phyloP scores from a whole-genome alignment of 1,140 invertebrate species.

The Venturia canescens region DNA sequence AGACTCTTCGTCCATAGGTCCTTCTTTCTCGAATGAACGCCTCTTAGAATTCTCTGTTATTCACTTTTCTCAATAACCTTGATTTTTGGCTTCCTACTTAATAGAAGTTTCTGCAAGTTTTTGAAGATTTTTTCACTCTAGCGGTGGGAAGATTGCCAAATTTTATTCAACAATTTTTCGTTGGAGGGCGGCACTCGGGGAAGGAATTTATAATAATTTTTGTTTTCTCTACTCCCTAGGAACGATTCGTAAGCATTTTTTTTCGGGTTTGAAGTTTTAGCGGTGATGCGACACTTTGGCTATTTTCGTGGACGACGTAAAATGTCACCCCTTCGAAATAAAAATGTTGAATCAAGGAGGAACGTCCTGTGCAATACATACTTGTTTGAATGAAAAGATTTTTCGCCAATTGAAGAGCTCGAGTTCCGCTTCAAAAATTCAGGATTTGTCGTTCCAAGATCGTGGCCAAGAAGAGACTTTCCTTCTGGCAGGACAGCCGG shows the following conservation, averaged over 20 bases:
- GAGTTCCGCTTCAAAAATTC: conserved; percentile 54
- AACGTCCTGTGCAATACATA: conserved; percentile 17
- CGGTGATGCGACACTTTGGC: no score
- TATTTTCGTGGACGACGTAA: no score
- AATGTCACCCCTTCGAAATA: no score
- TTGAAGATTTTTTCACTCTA: no score
- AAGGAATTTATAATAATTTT: neutral
- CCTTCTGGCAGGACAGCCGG: neutral
- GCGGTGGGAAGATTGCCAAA: no score
- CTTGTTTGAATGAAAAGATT: conserved; percentile 29
- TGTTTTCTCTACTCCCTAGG: no score
- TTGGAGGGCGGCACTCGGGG: neutral
- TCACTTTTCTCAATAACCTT: neutral
- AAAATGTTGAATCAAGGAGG: neutral
- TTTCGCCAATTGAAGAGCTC: conserved; percentile 65
- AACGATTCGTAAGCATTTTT: no score
- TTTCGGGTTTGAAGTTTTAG: no score
- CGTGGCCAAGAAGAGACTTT: neutral
- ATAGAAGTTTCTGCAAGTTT: no score
- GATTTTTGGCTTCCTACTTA: no score
- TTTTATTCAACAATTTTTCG: neutral
- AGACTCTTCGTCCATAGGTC: neutral
- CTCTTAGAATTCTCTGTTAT: neutral
- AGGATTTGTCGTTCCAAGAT: conserved; percentile 56
- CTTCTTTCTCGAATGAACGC: neutral